Evolutionary conservation across 2,113 vertebrate genomes (phyloP).

Genomic region (Orthonyx spaldingii): DNA sequence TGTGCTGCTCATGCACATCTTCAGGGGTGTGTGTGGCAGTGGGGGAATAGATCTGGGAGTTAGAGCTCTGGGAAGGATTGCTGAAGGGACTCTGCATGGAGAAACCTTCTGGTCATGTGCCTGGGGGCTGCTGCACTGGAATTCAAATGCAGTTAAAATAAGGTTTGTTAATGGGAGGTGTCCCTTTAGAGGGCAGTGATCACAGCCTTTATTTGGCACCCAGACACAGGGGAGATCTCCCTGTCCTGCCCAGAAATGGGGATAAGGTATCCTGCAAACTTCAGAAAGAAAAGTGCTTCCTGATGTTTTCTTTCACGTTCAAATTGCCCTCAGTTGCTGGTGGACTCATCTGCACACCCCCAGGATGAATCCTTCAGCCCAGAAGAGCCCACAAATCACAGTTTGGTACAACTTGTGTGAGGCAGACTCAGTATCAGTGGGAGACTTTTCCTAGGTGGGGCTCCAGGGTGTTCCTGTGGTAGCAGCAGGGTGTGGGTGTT

Average conservation of each 20-base stretch:
- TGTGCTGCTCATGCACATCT: not conserved
- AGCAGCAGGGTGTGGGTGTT: too few relatives aligned
- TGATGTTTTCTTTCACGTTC: not conserved
- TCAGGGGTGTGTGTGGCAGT: not conserved
- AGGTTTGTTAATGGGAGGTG: not conserved
- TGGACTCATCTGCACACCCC: too few relatives aligned
- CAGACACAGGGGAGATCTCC: not conserved
- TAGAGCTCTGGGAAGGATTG: not conserved
- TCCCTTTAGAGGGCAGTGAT: not conserved
- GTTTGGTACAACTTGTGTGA: not conserved
- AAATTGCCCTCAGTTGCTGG: not conserved
- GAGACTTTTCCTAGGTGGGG: rapidly evolving
- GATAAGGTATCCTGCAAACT: not conserved
- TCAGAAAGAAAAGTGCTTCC: not conserved
- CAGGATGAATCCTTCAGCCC: not conserved
- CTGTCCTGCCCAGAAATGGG: not conserved
- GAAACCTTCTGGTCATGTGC: not conserved
- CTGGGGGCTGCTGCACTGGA: not conserved
- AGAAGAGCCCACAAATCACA: not conserved
- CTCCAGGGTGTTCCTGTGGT: rapidly evolving
- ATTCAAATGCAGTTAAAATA: not conserved
- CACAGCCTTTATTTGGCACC: not conserved
- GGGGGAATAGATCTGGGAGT: not conserved
- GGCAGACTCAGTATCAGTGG: rapidly evolving
- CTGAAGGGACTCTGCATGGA: not conserved